Conservation (phyloP, 2,113 vertebrate genomes). For the Eulemur macaco region DNA sequence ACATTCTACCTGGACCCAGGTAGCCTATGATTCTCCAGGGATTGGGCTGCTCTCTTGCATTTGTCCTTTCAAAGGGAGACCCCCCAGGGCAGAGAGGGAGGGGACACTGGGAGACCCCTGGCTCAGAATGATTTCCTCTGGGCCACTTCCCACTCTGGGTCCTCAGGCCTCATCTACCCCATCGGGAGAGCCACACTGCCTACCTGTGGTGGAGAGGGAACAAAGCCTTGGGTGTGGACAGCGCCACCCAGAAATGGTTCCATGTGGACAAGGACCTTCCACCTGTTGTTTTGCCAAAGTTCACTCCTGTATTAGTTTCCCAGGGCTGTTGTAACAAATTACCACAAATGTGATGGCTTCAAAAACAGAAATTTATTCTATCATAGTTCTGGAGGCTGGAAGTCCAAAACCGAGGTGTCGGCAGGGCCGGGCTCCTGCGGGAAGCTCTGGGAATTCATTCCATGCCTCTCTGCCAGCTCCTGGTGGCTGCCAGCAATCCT, state of each 20-base stretch:
- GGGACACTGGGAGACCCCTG: not conserved
- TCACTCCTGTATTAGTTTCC: not conserved
- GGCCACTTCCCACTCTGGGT: not conserved
- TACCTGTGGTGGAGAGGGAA: not conserved
- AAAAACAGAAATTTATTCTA: not conserved
- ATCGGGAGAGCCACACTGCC: not conserved
- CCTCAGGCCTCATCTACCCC: not conserved
- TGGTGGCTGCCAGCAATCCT: not conserved
- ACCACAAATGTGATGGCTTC: not conserved
- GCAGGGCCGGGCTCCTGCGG: not conserved
- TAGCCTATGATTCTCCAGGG: too few relatives aligned
- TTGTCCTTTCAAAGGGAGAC: not conserved
- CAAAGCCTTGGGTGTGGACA: not conserved
- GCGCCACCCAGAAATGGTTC: not conserved
- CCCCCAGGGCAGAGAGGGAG: too few relatives aligned
- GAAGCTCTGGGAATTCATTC: fast-evolving
- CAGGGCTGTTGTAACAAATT: not conserved
- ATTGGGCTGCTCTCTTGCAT: too few relatives aligned
- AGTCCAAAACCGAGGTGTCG: fast-evolving
- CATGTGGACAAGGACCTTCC: not conserved
- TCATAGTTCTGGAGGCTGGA: not conserved
- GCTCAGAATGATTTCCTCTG: not conserved
- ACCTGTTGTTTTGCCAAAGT: not conserved
- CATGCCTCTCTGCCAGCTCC: not conserved
- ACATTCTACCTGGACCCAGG: not conserved